Base-by-base conservation (phyloP, 2,888 invertebrate genomes). In the Phania funesta region DNA sequence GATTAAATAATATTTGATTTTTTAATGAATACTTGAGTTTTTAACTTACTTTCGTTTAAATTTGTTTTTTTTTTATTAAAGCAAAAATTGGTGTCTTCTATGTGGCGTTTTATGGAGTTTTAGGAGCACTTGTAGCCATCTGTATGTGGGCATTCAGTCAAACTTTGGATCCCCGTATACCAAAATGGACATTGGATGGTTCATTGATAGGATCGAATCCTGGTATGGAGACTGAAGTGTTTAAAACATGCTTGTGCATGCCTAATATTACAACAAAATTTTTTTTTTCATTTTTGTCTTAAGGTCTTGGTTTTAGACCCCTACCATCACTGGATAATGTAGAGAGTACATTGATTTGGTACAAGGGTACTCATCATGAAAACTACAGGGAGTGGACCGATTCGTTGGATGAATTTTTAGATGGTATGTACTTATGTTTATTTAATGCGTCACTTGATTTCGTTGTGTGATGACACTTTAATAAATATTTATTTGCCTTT, bases 41-140 rank as follows among this genome's bases (percentile, higher is more conserved):
- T 22, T 67, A 68, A 13, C n/a, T 54, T 29, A 13, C 46, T 24
- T 84, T 83, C n/a, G n/a, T n/a, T n/a, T n/a, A n/a, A n/a, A n/a
- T 82, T 84, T 86, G 86, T 60, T 50, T 50, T 58, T 18, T 87
- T 70, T 26, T 32, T 26, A 83, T 91, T 94, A 52, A 93, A 98
- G 98, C 95, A 81, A 98, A 98, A 93, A 98, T 99, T 89, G 94
- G 95, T 68, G 91, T 97, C n/a, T 99, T 99, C 93, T 99, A 99
- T 93, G 92, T 97, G 87, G 93, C 97, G 87, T 99, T 99, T 93
- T 99, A 99, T 92, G 92, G 95, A 78, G 96, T 96, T 85, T 93
- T 99, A 88, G 97, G 96, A 24, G 97, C 97, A 26, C 94, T 99
- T 88, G 99, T 99, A 84, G 95, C 97, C 20, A 96, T 98, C 83